Conservation (phyloP, 2,888 invertebrate species). For the Apodemia duryi region DNA sequence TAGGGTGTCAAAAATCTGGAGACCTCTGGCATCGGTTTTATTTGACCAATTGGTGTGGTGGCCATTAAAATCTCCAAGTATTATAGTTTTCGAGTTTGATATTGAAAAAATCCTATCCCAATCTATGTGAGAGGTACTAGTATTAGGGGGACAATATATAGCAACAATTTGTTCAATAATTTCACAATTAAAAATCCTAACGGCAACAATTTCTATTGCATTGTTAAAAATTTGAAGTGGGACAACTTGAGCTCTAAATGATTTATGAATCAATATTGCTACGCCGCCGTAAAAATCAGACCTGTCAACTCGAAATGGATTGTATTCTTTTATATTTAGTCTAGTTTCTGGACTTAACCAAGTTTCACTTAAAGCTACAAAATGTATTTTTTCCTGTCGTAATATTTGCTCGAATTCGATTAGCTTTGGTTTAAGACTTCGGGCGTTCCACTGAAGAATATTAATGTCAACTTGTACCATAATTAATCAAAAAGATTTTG, state of each 20-base stretch:
- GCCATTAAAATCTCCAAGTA: conserved; percentile 26
- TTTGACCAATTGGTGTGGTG: conserved; percentile 26
- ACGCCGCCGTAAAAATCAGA: conserved; percentile 17
- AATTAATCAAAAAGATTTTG: neutral
- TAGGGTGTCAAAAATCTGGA: conserved; percentile 21
- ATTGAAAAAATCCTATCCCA: conserved; percentile 1
- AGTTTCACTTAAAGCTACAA: conserved; percentile 12
- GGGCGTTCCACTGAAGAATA: conserved; percentile 14
- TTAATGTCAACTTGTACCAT: conserved; percentile 8
- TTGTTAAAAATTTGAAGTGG: neutral
- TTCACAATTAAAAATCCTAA: neutral
- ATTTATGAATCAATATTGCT: conserved; percentile 14
- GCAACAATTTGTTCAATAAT: neutral
- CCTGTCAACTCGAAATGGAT: conserved; percentile 16
- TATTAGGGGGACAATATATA: neutral
- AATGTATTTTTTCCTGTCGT: conserved; percentile 3
- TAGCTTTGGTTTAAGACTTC: conserved; percentile 8
- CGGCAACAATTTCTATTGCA: neutral
- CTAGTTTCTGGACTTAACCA: conserved; percentile 10
- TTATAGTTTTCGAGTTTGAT: neutral
- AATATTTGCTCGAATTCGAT: conserved; percentile 3
- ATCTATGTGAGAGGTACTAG: neutral
- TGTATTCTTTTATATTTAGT: neutral
- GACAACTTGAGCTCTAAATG: conserved; percentile 4
- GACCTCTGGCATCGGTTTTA: conserved; percentile 23